Conservation (phyloP, 2,797 vertebrate species). For the Selene dorsalis region DNA sequence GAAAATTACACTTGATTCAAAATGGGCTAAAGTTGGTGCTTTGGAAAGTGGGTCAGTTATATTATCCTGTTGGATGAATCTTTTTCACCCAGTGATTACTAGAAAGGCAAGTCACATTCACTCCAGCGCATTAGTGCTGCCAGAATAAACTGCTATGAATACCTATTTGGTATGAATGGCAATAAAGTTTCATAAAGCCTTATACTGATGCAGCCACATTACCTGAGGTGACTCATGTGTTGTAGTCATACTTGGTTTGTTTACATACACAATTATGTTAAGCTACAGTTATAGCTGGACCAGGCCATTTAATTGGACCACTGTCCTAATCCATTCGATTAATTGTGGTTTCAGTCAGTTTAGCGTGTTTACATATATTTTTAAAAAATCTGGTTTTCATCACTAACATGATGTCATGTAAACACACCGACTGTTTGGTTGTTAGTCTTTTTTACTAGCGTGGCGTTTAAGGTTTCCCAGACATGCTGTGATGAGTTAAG, state of each 20-base stretch:
- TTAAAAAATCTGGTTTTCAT: too few species aligned
- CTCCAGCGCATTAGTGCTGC: background rate
- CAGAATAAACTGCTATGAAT: conserved; percentile 3
- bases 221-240: conserved; percentile 1
- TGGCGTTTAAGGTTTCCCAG: background rate
- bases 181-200: background rate
- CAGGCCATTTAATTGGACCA: too few species aligned
- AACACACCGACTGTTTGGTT: background rate
- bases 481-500: background rate
- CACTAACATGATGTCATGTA: too few species aligned
- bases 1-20: background rate
- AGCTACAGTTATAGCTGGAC: too few species aligned
- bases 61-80: background rate
- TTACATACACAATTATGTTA: too few species aligned
- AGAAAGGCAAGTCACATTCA: background rate
- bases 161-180: background rate
- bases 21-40: background rate
- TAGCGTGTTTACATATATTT: too few species aligned
- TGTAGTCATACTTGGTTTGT: background rate
- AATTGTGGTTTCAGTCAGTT: too few species aligned
- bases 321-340: too few species aligned
- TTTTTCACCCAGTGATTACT: background rate
- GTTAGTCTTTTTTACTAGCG: conserved; percentile 10
- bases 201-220: background rate
- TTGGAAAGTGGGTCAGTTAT: background rate